phyloP scores from a whole-genome alignment of 2,888 invertebrate genomes.

The Tenthredo amoena region DNA sequence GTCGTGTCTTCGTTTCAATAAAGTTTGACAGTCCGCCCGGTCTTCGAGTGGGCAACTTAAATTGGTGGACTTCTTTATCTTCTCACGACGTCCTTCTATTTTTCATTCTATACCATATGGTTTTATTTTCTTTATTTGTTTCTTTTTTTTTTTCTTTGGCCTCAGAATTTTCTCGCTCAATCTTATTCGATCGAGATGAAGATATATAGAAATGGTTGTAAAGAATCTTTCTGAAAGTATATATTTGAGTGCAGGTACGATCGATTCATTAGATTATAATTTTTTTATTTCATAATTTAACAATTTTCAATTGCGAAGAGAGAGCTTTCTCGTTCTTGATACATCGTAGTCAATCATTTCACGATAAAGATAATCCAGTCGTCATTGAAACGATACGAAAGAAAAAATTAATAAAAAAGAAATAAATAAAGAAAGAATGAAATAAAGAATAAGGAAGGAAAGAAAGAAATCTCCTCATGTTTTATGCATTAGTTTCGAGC shows the following conservation, averaged over 20 bases:
- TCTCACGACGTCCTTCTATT: background rate
- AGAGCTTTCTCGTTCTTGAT: too few relatives aligned
- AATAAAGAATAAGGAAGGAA: background rate
- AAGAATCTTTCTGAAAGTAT: background rate
- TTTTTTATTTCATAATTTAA: background rate
- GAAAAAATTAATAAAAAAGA: background rate
- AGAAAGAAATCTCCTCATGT: background rate
- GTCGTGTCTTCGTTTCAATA: constrained; percentile 1
- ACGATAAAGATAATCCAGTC: too few relatives aligned
- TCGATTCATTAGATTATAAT: background rate
- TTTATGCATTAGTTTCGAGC: constrained; percentile 32
- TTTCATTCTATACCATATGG: too few relatives aligned
- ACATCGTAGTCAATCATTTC: too few relatives aligned
- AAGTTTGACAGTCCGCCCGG: background rate
- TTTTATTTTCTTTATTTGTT: background rate
- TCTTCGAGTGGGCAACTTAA: background rate
- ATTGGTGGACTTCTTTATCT: constrained; percentile 39
- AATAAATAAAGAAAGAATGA: background rate
- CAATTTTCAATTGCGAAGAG: too few relatives aligned
- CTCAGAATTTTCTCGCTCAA: constrained; percentile 21
- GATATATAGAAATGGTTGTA: background rate
- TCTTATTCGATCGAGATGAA: constrained; percentile 21
- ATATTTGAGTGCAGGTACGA: background rate
- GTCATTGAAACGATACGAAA: too few relatives aligned
- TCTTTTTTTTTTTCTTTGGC: background rate